phyloP scores from a whole-genome alignment of 37 sponge, comb jelly and placozoan species.

The Cladorhizidae sp. region DNA sequence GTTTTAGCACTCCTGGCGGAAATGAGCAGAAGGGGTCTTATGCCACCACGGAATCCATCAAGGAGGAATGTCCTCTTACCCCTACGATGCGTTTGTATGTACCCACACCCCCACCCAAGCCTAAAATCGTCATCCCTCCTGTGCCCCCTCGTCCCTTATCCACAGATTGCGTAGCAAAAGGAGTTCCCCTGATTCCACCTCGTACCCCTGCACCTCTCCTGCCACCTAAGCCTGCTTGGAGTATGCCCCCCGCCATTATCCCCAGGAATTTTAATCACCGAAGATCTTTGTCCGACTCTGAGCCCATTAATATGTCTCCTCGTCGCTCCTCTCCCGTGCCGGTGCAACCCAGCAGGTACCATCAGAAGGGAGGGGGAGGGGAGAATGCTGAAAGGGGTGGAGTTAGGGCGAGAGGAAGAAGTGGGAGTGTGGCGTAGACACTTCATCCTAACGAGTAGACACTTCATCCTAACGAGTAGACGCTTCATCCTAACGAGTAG shows the following conservation, averaged over 20 bases:
- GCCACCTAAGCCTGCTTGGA: constrained; percentile 31
- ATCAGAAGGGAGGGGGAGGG: not conserved
- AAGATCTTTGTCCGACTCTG: not conserved
- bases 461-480: too few species aligned
- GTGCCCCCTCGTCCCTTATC: constrained; percentile 17
- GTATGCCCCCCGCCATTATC: constrained; percentile 9
- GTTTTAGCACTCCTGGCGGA: too few species aligned
- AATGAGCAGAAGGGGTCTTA: not conserved
- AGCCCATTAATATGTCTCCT: not conserved
- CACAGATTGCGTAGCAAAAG: not conserved
- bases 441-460: too few species aligned
- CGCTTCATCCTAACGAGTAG: too few species aligned
- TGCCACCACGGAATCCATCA: not conserved
- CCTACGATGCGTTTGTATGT: too few species aligned
- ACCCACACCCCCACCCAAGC: constrained; percentile 21
- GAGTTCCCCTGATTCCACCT: constrained; percentile 17
- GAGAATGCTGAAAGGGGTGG: not conserved
- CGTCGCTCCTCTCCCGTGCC: not conserved
- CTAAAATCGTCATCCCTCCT: not conserved
- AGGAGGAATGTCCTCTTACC: not conserved
- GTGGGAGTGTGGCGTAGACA: too few species aligned
- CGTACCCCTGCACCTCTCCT: constrained; percentile 43
- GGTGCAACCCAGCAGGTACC: not conserved
- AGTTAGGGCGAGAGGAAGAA: not conserved
- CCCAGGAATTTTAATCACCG: not conserved